phyloP scores from a whole-genome alignment of 2,888 invertebrate species.

The Thecophora atra region DNA sequence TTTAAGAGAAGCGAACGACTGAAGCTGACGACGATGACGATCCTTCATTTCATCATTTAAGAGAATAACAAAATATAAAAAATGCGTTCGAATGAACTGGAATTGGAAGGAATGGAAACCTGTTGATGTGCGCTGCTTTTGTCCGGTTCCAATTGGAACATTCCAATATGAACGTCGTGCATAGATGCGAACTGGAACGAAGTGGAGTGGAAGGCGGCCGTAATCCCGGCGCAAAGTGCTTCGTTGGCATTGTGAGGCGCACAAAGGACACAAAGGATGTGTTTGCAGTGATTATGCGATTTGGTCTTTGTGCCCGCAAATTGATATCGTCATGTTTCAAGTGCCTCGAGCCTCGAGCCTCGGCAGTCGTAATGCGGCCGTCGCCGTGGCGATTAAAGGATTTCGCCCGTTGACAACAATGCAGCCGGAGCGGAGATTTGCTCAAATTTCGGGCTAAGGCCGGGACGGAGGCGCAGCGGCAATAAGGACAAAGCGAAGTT shows the following conservation, averaged over 20 bases:
- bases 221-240: conserved; percentile 60
- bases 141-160: not conserved
- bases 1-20: no score
- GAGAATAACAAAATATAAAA: no score
- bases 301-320: conserved; percentile 65
- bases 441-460: not conserved
- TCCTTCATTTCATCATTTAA: no score
- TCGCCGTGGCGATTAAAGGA: conserved; percentile 62
- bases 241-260: conserved; percentile 61
- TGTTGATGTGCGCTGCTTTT: not conserved
- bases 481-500: conserved; percentile 21
- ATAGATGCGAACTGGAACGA: not conserved
- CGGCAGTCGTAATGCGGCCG: conserved; percentile 42
- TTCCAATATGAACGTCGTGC: not conserved
- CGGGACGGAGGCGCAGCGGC: not conserved
- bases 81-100: no score
- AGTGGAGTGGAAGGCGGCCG: not conserved
- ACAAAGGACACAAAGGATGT: conserved; percentile 66
- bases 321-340: conserved; percentile 66
- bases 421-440: not conserved
- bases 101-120: no score
- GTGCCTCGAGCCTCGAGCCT: conserved; percentile 52
- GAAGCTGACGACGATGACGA: no score
- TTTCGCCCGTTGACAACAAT: conserved; percentile 39
- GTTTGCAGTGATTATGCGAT: conserved; percentile 67